These are phyloP conservation scores for Cephus nigrinus DNA, from an alignment of 2,888 invertebrate species.

Conservation along the genomic window DNA sequence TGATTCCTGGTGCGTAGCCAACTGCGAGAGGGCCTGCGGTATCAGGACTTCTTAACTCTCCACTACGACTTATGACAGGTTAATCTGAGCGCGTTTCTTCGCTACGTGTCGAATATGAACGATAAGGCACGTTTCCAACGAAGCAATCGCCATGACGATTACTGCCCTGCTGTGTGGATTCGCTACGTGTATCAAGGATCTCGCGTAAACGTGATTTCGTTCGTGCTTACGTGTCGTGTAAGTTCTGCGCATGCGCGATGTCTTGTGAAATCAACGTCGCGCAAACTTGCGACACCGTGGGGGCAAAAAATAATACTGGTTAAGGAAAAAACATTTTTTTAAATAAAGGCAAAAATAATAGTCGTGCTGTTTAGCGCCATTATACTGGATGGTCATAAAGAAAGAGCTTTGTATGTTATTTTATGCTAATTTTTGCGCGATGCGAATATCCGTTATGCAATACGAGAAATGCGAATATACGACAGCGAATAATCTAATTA, in stretches of 20 bases:
- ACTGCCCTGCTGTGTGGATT: background rate
- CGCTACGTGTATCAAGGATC: background rate
- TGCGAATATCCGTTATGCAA: background rate
- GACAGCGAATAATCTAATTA: background rate
- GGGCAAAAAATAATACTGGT: background rate
- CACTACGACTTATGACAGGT: slow-evolving; percentile 16
- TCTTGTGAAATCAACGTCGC: background rate
- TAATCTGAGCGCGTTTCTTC: slow-evolving; percentile 18
- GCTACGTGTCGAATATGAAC: slow-evolving; percentile 41
- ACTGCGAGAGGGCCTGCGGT: background rate
- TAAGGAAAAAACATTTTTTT: background rate
- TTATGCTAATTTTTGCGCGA: background rate
- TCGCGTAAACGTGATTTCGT: background rate
- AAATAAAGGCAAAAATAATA: background rate
- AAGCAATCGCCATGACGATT: background rate
- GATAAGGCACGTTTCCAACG: slow-evolving; percentile 47
- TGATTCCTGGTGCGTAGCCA: slow-evolving; percentile 8
- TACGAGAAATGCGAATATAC: background rate
- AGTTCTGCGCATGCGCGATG: background rate
- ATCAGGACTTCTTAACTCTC: slow-evolving; percentile 12
- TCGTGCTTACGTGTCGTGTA: background rate
- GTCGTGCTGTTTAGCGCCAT: background rate
- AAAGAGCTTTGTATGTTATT: background rate
- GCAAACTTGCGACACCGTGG: background rate
- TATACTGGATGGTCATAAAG: background rate